phyloP scores from a whole-genome alignment of 2,888 invertebrate species.

The Phrixothrix hirtus region DNA sequence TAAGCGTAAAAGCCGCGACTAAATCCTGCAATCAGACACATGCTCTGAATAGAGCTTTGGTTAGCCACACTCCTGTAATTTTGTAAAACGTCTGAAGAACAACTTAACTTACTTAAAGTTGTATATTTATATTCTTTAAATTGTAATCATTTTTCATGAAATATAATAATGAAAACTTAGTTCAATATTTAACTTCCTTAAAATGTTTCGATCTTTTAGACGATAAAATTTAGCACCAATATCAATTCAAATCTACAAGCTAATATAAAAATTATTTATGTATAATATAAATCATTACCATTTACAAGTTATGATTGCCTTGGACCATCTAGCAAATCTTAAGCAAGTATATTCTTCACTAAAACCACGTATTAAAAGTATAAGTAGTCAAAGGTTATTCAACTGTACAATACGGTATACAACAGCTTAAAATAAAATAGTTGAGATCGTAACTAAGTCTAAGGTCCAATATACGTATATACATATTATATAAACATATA shows the following conservation, averaged over 20 bases:
- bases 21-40: conserved; percentile 49
- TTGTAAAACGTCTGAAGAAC: neutral
- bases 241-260: too few species aligned
- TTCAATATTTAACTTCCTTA: too few species aligned
- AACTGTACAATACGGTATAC: conserved; percentile 24
- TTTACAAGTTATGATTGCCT: neutral
- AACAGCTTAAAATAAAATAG: conserved; percentile 17
- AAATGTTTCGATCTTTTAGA: too few species aligned
- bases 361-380: conserved; percentile 1
- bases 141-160: neutral
- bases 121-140: too few species aligned
- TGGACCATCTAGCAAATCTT: neutral
- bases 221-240: too few species aligned
- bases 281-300: too few species aligned
- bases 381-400: conserved; percentile 19
- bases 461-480: too few species aligned
- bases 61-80: conserved; percentile 19
- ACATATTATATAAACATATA: too few species aligned
- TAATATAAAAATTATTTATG: too few species aligned
- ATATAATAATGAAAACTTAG: too few species aligned
- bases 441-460: neutral
- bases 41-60: conserved; percentile 45
- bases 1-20: conserved; percentile 51
- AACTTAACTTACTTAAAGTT: too few species aligned
- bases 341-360: neutral